Evolutionary conservation across 2,888 invertebrate species (phyloP).

Genomic region (Podabrus alpinus): DNA sequence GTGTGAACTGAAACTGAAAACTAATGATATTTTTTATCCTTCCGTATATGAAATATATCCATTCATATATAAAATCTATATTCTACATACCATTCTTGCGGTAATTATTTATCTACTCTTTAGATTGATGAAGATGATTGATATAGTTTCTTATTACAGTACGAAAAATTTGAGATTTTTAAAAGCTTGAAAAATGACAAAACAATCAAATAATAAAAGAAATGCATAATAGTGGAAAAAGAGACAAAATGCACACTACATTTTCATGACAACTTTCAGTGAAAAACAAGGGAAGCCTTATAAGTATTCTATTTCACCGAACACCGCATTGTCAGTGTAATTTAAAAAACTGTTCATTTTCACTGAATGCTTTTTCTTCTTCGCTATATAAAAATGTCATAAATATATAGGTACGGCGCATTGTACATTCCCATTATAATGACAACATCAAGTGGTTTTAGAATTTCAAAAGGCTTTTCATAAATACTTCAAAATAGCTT

Average conservation of each 20-base stretch:
- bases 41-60: not conserved
- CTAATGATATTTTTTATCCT: not conserved
- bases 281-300: conserved; percentile 27
- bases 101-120: not conserved
- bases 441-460: not conserved
- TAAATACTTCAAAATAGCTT: not conserved
- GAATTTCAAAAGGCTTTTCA: not conserved
- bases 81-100: not conserved
- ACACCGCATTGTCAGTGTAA: conserved; percentile 29
- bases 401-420: conserved; percentile 9
- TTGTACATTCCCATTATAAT: not conserved
- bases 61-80: not conserved
- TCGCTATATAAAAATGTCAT: conserved; percentile 18
- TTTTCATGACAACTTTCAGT: conserved; percentile 21
- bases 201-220: conserved; percentile 15
- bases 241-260: conserved; percentile 13
- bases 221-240: conserved; percentile 18
- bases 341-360: conserved; percentile 32
- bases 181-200: not conserved
- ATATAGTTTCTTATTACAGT: no score
- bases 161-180: not conserved
- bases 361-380: conserved; percentile 23
- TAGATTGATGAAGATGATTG: no score
- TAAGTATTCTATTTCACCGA: conserved; percentile 29
- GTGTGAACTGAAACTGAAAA: not conserved